These are phyloP conservation scores for Pelochelys cantorii DNA, from an alignment of 2,797 vertebrate genomes.

Conservation along the genomic window DNA sequence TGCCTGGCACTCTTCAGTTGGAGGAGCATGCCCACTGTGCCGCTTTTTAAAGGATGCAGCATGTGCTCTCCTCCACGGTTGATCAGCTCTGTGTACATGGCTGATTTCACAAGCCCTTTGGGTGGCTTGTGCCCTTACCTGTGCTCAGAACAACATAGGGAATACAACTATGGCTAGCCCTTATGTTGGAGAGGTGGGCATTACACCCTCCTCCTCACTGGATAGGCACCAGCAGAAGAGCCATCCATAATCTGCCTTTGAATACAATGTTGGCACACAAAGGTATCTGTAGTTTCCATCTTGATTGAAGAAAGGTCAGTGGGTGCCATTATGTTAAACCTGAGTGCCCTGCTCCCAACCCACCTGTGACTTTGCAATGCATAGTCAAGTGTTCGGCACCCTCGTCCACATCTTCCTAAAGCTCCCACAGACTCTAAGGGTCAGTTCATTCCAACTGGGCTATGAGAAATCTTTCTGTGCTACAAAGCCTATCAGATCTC, in stretches of 20 bases:
- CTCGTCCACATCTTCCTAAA: background rate
- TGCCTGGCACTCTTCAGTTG: background rate
- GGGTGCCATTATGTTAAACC: background rate
- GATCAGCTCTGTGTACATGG: background rate
- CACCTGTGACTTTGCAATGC: background rate
- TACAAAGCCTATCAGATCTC: background rate
- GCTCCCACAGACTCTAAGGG: no score
- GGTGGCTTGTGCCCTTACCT: background rate
- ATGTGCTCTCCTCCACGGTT: background rate
- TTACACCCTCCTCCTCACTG: background rate
- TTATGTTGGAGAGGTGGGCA: background rate
- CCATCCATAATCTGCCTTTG: background rate
- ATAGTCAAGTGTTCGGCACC: background rate
- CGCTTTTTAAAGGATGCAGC: background rate
- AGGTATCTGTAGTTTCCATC: background rate
- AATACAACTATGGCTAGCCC: background rate
- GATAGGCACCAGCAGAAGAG: background rate
- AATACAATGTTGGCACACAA: background rate
- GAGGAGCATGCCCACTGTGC: background rate
- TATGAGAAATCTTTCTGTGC: background rate
- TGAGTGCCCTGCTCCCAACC: background rate
- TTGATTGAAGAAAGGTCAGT: background rate
- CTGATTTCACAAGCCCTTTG: background rate
- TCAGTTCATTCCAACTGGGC: background rate
- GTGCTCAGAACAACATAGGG: background rate